These are phyloP conservation scores for Cantharis nigra DNA, from an alignment of 2,888 invertebrate genomes.

Conservation along the genomic window DNA sequence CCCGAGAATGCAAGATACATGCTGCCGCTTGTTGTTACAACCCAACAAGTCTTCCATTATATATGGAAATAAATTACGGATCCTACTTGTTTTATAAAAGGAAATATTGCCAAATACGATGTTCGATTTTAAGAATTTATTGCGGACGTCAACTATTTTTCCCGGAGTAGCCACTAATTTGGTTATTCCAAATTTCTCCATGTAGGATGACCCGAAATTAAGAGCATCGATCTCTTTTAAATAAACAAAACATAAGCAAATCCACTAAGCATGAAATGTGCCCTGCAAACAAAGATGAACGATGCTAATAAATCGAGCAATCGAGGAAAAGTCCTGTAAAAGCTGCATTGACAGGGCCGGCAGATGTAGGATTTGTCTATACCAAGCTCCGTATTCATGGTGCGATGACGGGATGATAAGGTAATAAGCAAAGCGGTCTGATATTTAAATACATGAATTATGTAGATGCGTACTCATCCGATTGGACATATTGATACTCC, in stretches of 20 bases:
- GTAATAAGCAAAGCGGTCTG: slow-evolving; percentile 53
- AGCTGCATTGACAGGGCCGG: slow-evolving; percentile 34
- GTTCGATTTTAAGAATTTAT: neutral
- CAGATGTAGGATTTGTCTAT: slow-evolving; percentile 33
- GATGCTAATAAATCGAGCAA: slow-evolving; percentile 40
- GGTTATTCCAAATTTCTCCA: neutral
- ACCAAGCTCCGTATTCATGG: slow-evolving; percentile 21
- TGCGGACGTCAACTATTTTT: neutral
- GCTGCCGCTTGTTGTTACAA: slow-evolving; percentile 52
- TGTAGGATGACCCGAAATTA: neutral
- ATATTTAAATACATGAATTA: slow-evolving; percentile 58
- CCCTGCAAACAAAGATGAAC: slow-evolving; percentile 38
- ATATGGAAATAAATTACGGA: slow-evolving; percentile 48
- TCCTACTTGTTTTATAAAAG: slow-evolving; percentile 21
- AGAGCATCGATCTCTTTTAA: neutral
- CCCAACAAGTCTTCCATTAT: slow-evolving; percentile 47
- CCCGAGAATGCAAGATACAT: slow-evolving; percentile 53
- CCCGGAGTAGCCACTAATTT: neutral
- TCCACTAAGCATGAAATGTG: slow-evolving; percentile 21
- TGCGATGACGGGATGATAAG: slow-evolving; percentile 54
- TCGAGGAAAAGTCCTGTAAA: slow-evolving; percentile 33
- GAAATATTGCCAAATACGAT: slow-evolving; percentile 11
- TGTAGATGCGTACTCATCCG: slow-evolving; percentile 56
- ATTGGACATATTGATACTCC: slow-evolving; percentile 59
- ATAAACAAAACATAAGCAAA: slow-evolving; percentile 15